These are phyloP conservation scores for Epistrophe eligans DNA, from an alignment of 2,888 invertebrate genomes.

Conservation along the genomic window DNA sequence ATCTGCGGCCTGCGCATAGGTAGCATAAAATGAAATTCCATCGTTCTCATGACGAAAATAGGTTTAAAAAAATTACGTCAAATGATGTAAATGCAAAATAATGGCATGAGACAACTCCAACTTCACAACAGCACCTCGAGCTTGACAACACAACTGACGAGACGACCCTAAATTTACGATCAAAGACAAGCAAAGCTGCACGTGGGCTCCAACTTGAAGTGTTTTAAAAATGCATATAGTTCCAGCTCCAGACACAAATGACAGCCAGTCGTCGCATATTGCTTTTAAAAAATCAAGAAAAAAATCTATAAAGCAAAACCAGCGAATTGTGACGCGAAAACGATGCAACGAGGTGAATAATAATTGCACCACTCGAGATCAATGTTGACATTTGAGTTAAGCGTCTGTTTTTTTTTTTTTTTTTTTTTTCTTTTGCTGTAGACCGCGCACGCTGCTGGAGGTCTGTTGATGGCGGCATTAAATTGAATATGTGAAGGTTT, in stretches of 20 bases:
- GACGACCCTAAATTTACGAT: slow-evolving; percentile 54
- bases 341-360: slow-evolving; percentile 71
- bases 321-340: slow-evolving; percentile 68
- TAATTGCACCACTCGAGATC: slow-evolving; percentile 71
- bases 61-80: slow-evolving; percentile 24
- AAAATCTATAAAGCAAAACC: slow-evolving; percentile 49
- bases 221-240: slow-evolving; percentile 6
- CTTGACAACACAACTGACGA: not conserved
- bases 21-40: slow-evolving; percentile 7
- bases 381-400: slow-evolving; percentile 71
- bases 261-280: slow-evolving; percentile 38
- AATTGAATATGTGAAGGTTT: slow-evolving; percentile 61
- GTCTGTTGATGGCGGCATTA: slow-evolving; percentile 41
- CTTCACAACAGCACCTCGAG: slow-evolving; percentile 16
- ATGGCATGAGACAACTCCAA: slow-evolving; percentile 4
- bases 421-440: slow-evolving; percentile 23
- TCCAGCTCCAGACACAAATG: slow-evolving; percentile 35
- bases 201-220: slow-evolving; percentile 44
- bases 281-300: not conserved
- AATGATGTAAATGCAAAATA: slow-evolving; percentile 38
- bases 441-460: slow-evolving; percentile 25
- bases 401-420: slow-evolving; percentile 4
- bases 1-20: not conserved
- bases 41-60: slow-evolving; percentile 20
- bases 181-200: slow-evolving; percentile 20